Evolutionary conservation across 1,140 invertebrate species (phyloP), one percentile per base, ranked within the genome.

Genomic region (Luehdorfia chinensis): DNA sequence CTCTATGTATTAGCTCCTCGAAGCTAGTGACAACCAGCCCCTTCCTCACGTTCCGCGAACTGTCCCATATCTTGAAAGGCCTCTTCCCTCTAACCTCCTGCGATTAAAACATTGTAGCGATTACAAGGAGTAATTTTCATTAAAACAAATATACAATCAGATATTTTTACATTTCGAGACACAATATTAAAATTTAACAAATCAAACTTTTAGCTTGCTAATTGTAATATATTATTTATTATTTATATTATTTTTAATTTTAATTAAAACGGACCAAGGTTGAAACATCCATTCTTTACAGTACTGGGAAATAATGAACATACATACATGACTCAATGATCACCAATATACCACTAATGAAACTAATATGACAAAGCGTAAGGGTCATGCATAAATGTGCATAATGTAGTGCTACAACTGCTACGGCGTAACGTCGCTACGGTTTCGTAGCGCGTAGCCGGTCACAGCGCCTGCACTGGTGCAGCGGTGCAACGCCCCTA

Each of bases 41-140:
- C 89, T 97, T 98, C 86, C 96, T 93, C 68, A 95, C 91, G 89
- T 93, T 95, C 89, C 97, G 91, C 90, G 94, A 95, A 88, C 94
- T 94, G 91, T 96, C 96, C 96, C 96, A 98, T 92, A 98, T 93
- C 92, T 98, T 98, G 90, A 97, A 97, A 91, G 96, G 96, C 91
- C 94, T 94, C 92, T 96, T 96, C 91, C 93, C 93, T 90, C 94
- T 93, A 91, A 93, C 92, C 92, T 96, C 94, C 94, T 96, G 89
- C 32, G 89, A 46, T n/a, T n/a, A n/a, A n/a, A 61, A 25, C 51
- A 27, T 18, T 4, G n/a, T n/a, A n/a, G n/a, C n/a, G n/a, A n/a
- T n/a, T n/a, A n/a, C n/a, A n/a, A n/a, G n/a, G n/a, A n/a, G n/a
- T n/a, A n/a, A n/a, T n/a, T n/a, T n/a, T n/a, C n/a, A n/a, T n/a